phyloP scores from a whole-genome alignment of 2,797 vertebrate genomes.

The Dendrocincla fuliginosa region DNA sequence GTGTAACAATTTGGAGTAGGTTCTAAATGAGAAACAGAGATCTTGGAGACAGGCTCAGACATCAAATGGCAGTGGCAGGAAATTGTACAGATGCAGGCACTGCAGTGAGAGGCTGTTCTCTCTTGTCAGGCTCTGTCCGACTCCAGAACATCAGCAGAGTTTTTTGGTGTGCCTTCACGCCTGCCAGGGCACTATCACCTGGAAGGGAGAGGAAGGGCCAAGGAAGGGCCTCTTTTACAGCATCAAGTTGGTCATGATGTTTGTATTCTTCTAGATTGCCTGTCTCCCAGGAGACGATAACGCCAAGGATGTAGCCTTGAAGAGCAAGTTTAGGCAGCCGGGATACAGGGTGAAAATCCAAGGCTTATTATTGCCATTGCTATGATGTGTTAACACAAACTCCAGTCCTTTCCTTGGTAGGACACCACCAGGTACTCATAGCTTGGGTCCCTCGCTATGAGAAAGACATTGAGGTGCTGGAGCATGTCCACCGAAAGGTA shows the following conservation, averaged over 20 bases:
- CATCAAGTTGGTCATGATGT: neutral
- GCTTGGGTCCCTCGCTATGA: neutral
- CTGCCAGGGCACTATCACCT: neutral
- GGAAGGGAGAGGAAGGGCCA: neutral
- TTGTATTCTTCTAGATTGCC: neutral
- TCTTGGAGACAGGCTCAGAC: neutral
- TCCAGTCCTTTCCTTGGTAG: neutral
- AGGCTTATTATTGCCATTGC: neutral
- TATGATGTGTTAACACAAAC: neutral
- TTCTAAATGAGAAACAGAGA: neutral
- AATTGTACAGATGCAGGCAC: neutral
- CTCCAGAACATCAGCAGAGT: neutral
- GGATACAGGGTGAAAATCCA: neutral
- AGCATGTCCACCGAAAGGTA: neutral
- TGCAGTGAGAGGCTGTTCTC: neutral
- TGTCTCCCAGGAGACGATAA: neutral
- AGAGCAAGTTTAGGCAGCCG: neutral
- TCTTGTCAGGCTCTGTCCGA: neutral
- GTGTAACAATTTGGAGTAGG: neutral
- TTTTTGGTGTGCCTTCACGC: neutral
- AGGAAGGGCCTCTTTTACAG: neutral
- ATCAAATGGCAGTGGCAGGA: neutral
- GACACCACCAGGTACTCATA: neutral
- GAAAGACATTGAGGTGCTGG: neutral
- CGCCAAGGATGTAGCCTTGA: neutral